Evolutionary conservation across 2,113 vertebrate genomes (phyloP).

Genomic region (Crotalus horridus): DNA sequence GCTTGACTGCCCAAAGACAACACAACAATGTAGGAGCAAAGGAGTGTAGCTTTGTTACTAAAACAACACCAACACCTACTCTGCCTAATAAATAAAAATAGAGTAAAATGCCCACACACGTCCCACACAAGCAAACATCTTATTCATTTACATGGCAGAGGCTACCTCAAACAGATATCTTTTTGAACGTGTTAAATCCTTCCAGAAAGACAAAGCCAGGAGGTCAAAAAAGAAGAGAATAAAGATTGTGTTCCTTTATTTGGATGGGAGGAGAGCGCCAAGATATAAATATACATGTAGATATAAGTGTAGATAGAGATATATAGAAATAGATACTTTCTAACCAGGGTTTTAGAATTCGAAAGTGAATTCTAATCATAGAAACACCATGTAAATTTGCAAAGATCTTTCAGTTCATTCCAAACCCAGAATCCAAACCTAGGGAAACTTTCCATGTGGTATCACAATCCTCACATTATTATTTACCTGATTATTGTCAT

Average conservation of each 20-base stretch:
- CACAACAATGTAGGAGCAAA: background rate
- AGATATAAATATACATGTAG: no score
- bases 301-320: no score
- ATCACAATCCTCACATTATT: background rate
- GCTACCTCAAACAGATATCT: background rate
- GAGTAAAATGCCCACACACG: background rate
- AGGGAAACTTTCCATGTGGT: background rate
- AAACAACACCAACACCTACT: background rate
- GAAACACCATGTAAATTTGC: background rate
- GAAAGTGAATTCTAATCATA: background rate
- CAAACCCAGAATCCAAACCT: background rate
- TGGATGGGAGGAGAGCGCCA: background rate
- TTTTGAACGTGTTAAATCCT: background rate
- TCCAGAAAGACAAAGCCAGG: background rate
- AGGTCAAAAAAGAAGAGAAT: background rate
- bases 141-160: background rate
- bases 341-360: background rate
- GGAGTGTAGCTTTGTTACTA: background rate
- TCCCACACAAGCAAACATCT: background rate
- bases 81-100: background rate
- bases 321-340: background rate
- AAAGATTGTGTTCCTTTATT: background rate
- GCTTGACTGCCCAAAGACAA: background rate
- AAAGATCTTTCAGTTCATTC: background rate
- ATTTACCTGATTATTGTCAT: background rate